These are phyloP conservation scores for Leptodactylus fuscus DNA, from an alignment of 2,113 vertebrate species.

Conservation along the genomic window DNA sequence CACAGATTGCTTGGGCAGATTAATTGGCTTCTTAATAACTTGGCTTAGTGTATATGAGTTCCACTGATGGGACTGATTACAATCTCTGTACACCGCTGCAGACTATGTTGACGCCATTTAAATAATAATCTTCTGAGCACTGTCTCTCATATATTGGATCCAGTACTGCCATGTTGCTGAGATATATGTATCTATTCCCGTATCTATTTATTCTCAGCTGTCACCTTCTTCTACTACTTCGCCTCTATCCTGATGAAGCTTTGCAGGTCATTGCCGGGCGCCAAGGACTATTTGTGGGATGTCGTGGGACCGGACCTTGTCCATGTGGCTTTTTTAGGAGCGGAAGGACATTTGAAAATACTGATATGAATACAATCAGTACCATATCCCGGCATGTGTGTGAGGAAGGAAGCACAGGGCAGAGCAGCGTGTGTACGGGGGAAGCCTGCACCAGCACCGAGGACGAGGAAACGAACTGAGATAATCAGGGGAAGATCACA, in stretches of 20 bases:
- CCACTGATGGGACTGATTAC: not conserved
- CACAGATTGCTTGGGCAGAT: too few relatives aligned
- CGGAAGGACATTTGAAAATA: conserved; percentile 56
- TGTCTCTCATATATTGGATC: too few relatives aligned
- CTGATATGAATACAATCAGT: conserved; percentile 55
- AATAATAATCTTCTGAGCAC: not conserved
- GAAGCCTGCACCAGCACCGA: conserved; percentile 30
- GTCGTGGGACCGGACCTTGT: conserved; percentile 39
- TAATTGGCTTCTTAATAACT: too few relatives aligned
- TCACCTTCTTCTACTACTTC: not conserved
- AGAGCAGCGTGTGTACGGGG: conserved; percentile 41
- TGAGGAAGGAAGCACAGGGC: conserved; percentile 57
- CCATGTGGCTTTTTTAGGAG: conserved; percentile 49
- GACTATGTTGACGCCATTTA: not conserved
- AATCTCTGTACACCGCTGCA: not conserved
- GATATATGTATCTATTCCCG: not conserved
- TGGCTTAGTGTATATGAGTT: too few relatives aligned
- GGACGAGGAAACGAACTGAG: conserved; percentile 39
- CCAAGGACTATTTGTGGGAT: conserved; percentile 36
- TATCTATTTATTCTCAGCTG: not conserved
- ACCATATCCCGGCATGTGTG: conserved; percentile 37
- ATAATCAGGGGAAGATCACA: conserved; percentile 52
- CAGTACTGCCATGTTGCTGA: not conserved
- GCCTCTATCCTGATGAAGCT: not conserved
- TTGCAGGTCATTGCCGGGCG: conserved; percentile 10